Evolutionary conservation across 1,140 invertebrate genomes (phyloP).

Genomic region (Marisa cornuarietis): DNA sequence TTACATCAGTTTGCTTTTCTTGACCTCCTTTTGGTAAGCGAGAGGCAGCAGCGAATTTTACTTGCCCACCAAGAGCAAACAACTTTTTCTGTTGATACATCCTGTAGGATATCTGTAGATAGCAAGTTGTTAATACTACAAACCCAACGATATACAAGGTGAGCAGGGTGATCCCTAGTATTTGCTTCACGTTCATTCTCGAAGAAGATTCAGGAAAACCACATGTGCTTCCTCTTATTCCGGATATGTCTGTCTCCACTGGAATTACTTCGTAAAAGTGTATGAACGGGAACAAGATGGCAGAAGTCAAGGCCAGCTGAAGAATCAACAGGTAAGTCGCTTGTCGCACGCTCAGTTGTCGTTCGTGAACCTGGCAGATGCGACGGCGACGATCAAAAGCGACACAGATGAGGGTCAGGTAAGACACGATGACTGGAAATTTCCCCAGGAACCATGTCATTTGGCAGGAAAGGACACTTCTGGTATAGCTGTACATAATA

Average conservation of each 20-base stretch:
- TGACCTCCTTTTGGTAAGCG: too few species aligned
- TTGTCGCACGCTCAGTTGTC: slow-evolving; percentile 18
- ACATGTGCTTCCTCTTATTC: slow-evolving; percentile 23
- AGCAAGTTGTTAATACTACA: too few species aligned
- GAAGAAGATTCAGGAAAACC: slow-evolving; percentile 5
- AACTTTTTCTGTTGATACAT: too few species aligned
- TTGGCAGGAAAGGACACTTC: slow-evolving; percentile 32
- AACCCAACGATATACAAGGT: neutral
- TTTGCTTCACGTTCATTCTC: slow-evolving; percentile 7
- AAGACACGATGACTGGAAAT: slow-evolving; percentile 20
- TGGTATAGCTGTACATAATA: slow-evolving; percentile 36
- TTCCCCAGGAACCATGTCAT: slow-evolving; percentile 18
- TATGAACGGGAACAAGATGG: slow-evolving; percentile 2
- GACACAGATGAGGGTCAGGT: slow-evolving; percentile 21
- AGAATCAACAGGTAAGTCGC: neutral
- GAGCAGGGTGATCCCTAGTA: slow-evolving; percentile 6
- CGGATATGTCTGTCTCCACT: neutral
- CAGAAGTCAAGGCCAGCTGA: neutral
- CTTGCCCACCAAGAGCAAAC: too few species aligned
- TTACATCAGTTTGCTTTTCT: too few species aligned
- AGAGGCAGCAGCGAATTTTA: too few species aligned
- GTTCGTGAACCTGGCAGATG: slow-evolving; percentile 26
- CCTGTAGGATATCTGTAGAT: too few species aligned
- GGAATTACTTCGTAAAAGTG: slow-evolving; percentile 23
- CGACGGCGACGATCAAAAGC: slow-evolving; percentile 30